A percentile compares a stretch with the other conserved stretches of the same genome.
These are phyloP conservation scores for Illadopsis cleaveri DNA, from an alignment of 2,113 vertebrate genomes.

Conservation along the genomic window DNA sequence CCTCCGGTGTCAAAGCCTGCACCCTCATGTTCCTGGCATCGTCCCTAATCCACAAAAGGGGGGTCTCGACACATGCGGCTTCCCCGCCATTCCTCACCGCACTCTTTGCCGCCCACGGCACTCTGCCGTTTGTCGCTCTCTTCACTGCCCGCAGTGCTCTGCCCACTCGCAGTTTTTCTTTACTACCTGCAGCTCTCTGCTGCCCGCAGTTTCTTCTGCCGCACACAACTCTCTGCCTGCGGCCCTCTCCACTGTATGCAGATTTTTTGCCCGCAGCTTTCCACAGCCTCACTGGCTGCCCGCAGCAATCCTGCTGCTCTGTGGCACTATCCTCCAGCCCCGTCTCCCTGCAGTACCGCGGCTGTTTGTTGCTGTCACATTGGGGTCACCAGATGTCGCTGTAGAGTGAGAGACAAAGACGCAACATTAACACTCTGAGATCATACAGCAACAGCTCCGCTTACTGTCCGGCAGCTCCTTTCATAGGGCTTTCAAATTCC, in stretches of 20 bases:
- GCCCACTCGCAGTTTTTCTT: not conserved
- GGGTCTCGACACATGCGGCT: not conserved
- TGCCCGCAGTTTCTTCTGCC: not conserved
- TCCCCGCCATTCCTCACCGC: not conserved
- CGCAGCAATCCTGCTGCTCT: not conserved
- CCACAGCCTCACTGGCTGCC: not conserved
- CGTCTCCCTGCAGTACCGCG: not conserved
- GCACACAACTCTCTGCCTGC: not conserved
- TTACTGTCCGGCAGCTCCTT: not conserved
- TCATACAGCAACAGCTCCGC: not conserved
- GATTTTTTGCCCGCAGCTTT: not conserved
- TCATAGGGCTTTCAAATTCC: not conserved
- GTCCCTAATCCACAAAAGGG: not conserved
- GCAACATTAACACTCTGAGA: too few relatives aligned
- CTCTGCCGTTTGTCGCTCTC: not conserved
- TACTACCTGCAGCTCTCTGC: not conserved
- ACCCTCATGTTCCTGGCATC: not conserved
- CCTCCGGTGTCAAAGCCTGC: not conserved
- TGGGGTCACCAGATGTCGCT: not conserved
- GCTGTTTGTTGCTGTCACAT: not conserved
- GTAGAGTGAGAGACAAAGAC: too few relatives aligned
- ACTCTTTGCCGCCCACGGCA: not conserved
- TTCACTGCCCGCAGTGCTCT: not conserved
- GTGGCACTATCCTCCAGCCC: too few relatives aligned
- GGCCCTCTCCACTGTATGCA: not conserved